Base-by-base conservation (phyloP, 2,888 invertebrate species). In the Epiperipatus broadwayi region DNA sequence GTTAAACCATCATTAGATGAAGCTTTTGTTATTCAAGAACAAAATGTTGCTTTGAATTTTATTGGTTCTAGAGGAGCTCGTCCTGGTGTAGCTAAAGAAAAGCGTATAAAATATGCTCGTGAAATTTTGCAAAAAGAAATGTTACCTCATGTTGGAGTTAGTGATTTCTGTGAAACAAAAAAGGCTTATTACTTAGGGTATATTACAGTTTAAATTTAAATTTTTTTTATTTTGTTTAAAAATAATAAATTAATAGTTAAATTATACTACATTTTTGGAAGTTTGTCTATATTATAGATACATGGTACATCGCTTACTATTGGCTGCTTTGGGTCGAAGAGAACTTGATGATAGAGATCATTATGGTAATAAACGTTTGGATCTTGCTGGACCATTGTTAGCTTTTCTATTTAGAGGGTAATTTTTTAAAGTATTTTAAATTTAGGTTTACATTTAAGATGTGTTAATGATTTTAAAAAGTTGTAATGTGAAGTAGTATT, bases 111-210 rank as follows among this genome's bases (percentile, higher is more conserved):
- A 64, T 99, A 99, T 64, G 95, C 97, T 0, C 73, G 84, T 56
- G 97, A 99, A 75, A 97, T 99, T 62, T 66, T 99, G 44, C 97
- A 97, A 56, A 97, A 97, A 55, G 97, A 99, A 77, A 91, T 95
- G 87, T 69, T 99, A 50, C 97, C 97, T 0, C 97, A 99, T 64
- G 95, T 97, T 41, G 97, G 97, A 47, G 89, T 97, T 1, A 91
- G 93, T 28, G 95, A 97, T 58, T 95, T 93, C 60, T 97, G 97
- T 67, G 97, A 99, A 65, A 97, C 97, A 0, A 97, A 95, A 58
- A 99, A 99, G 56, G 97, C 97, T 0, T 95, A 93, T 57, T 95
- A 91, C 56, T 68, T 93, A 47, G 91, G 91, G 54, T 69, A 53
- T 51, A 15, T n/a, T 35, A n/a, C 21, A 3, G 27, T n/a, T n/a